Base-by-base conservation (phyloP, 2,888 invertebrate species). In the Sinopyrophorus schimmeli region DNA sequence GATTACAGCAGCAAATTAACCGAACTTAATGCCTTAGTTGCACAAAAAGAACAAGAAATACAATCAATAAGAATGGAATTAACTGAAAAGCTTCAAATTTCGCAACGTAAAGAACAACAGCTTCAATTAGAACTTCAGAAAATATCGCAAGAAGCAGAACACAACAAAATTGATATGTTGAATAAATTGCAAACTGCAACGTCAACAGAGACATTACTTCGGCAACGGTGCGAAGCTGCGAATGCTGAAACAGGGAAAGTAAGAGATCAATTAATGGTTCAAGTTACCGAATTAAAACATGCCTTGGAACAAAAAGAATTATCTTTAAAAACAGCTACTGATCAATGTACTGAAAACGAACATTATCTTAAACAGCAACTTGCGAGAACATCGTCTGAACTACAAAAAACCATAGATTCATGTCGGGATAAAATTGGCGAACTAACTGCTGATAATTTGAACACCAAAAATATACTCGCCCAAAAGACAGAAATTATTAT, bases 281-380 rank as follows among this genome's bases (percentile, higher is more conserved):
- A 54, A 47, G 47, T 60, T 6, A 56, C 48, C 6, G 47, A 57
- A 37, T 23, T 59, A 11, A 74, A 74, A 53, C 74, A 76, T 53
- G 73, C 71, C 55, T 54, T 77, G 11, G 60, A 74, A 26, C 76
- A 77, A 57, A 75, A 77, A 63, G 77, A 77, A 40, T 64, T 72
- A 16, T 74, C 73, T 47, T 60, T 78, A 11, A 76, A 75, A 59
- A 73, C 72, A 56, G 74, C 75, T 63, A 71, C 76, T 21, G 75
- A 76, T 59, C 59, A 62, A 27, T 60, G 75, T 2, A 75, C 73
- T n/a, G 47, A 51, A 24, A 52, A 9, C 11, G 38, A 43, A 9
- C 38, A 16, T 9, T 38, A 21, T 9, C 5, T 75, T 72, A 61
- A 76, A 74, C 57, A 46, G 11, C 53, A 53, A 38, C 16, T 53